These are phyloP conservation scores for Erannis defoliaria DNA, from an alignment of 2,888 invertebrate species.

Conservation along the genomic window DNA sequence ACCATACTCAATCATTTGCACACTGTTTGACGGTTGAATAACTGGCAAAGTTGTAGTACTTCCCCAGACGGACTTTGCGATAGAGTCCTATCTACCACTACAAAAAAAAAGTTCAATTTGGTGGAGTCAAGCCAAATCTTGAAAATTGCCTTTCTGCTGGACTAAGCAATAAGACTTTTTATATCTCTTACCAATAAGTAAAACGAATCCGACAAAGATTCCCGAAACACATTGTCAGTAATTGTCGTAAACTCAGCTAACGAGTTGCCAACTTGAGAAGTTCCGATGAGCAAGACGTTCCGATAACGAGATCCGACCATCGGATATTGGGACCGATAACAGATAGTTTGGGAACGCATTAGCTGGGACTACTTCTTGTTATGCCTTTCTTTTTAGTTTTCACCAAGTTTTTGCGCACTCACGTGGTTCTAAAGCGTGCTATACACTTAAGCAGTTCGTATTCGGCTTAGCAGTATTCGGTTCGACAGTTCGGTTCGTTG, in stretches of 20 bases:
- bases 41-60: no score
- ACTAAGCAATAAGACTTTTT: background rate
- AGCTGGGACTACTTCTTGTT: conserved; percentile 8
- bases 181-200: background rate
- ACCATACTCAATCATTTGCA: no score
- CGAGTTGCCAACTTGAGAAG: conserved; percentile 20
- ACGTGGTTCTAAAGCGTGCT: no score
- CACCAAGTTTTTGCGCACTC: background rate
- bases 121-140: no score
- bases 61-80: no score
- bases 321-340: conserved; percentile 15
- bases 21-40: no score
- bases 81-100: no score
- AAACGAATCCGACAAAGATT: conserved; percentile 22
- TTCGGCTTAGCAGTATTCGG: no score
- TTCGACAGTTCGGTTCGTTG: no score
- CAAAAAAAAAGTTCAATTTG: no score
- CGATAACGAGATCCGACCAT: conserved; percentile 10
- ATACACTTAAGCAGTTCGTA: no score
- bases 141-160: background rate
- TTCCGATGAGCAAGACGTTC: conserved; percentile 9
- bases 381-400: conserved; percentile 4
- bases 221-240: conserved; percentile 17
- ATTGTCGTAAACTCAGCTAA: conserved; percentile 27
- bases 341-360: conserved; percentile 18